Percentiles rank a stretch among this genome's conserved stretches.
phyloP scores from a whole-genome alignment of 2,888 invertebrate species.

The Lutraria lutraria region DNA sequence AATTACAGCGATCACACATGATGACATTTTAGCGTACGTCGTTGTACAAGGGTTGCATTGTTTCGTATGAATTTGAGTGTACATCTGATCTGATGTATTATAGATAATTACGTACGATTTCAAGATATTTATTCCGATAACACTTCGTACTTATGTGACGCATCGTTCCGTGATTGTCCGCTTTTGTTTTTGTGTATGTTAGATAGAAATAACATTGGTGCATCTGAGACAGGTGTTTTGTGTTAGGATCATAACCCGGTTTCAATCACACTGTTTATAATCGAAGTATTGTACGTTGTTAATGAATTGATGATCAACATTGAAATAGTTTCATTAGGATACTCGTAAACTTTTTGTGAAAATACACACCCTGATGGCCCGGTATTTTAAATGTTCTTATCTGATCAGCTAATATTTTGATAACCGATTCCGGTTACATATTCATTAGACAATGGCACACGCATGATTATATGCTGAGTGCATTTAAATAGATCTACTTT shows the following conservation, averaged over 20 bases:
- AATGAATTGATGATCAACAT: constrained; percentile 20
- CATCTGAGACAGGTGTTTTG: constrained; percentile 59
- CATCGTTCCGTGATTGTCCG: constrained; percentile 43
- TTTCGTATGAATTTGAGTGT: constrained; percentile 44
- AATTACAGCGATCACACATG: constrained; percentile 61
- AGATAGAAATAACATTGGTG: neutral
- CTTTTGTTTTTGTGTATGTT: constrained; percentile 51
- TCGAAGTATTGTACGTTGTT: constrained; percentile 31
- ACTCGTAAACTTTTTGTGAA: constrained; percentile 32
- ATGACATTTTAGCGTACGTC: constrained; percentile 60
- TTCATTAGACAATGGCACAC: constrained; percentile 21
- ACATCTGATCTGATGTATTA: constrained; percentile 41
- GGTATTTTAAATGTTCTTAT: constrained; percentile 29
- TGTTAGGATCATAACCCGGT: constrained; percentile 39
- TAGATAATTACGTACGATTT: constrained; percentile 50
- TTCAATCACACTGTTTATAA: constrained; percentile 35
- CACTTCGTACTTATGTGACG: constrained; percentile 58
- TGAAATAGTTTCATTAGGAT: constrained; percentile 25
- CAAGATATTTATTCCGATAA: constrained; percentile 57
- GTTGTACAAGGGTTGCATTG: constrained; percentile 62
- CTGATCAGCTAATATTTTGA: neutral
- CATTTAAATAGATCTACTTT: constrained; percentile 3
- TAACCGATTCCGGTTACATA: constrained; percentile 20
- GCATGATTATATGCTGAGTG: constrained; percentile 23
- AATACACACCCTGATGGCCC: constrained; percentile 39